phyloP scores from a whole-genome alignment of 2,113 vertebrate species.

The Gasterosteus nipponicus region DNA sequence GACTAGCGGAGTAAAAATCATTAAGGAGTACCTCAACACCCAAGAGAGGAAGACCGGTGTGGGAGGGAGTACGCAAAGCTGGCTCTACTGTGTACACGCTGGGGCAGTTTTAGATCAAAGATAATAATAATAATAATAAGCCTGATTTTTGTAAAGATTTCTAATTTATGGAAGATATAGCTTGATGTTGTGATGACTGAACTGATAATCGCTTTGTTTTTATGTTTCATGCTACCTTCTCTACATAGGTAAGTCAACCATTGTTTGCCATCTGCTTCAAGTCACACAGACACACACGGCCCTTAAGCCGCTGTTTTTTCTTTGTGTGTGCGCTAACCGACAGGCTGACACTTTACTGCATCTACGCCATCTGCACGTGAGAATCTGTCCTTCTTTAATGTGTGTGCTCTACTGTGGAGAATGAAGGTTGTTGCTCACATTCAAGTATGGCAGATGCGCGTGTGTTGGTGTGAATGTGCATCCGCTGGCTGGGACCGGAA shows the following conservation, averaged over 20 bases:
- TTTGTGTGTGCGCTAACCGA: slow-evolving; percentile 22
- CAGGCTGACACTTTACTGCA: slow-evolving; percentile 16
- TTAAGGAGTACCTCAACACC: slow-evolving; percentile 58
- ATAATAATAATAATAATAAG: background rate
- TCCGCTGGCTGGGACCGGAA: slow-evolving; percentile 26
- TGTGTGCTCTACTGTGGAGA: slow-evolving; percentile 8
- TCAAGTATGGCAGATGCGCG: slow-evolving; percentile 55
- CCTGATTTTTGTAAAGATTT: slow-evolving; percentile 22
- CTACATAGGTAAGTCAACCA: slow-evolving; percentile 67
- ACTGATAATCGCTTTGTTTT: slow-evolving; percentile 30
- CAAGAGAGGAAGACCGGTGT: slow-evolving; percentile 39
- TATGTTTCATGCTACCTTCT: slow-evolving; percentile 52
- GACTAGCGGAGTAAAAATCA: slow-evolving; percentile 72
- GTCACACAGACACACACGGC: background rate
- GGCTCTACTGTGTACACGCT: slow-evolving; percentile 30
- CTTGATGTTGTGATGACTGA: slow-evolving; percentile 30
- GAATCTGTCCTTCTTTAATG: slow-evolving; percentile 8
- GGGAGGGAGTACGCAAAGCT: slow-evolving; percentile 33
- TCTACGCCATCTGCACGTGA: slow-evolving; percentile 38
- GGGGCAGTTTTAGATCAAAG: slow-evolving; percentile 48
- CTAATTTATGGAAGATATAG: slow-evolving; percentile 1
- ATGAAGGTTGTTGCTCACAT: slow-evolving; percentile 16
- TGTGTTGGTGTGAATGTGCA: slow-evolving; percentile 23
- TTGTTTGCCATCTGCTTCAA: background rate
- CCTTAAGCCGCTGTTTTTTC: background rate